Conservation (phyloP, 2,113 vertebrate genomes). For the Motacilla tschutschensis region DNA sequence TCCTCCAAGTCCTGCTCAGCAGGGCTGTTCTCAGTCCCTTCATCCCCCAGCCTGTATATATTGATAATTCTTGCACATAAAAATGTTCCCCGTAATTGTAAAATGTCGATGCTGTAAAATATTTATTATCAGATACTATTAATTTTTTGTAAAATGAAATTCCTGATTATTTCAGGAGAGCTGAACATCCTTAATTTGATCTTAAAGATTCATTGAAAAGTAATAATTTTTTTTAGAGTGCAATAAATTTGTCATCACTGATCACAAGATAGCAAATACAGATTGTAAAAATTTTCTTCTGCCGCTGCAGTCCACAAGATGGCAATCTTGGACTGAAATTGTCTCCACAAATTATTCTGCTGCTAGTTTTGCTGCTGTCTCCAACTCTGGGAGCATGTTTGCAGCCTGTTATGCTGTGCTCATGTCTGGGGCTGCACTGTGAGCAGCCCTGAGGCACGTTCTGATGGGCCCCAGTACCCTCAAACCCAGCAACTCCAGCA, state of each 20-base stretch:
- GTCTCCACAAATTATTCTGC: background rate
- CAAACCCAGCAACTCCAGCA: background rate
- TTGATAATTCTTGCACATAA: slow-evolving; percentile 2
- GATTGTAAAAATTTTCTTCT: background rate
- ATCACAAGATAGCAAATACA: background rate
- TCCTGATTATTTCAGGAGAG: background rate
- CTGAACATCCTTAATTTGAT: background rate
- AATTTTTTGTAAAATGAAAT: background rate
- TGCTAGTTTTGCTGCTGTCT: background rate
- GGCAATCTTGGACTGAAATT: slow-evolving; percentile 57
- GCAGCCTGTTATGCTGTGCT: background rate
- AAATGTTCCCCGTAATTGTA: slow-evolving; percentile 5
- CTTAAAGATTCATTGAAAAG: background rate
- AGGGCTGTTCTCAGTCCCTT: background rate
- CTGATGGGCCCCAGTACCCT: background rate
- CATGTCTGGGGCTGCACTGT: background rate
- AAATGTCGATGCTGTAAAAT: slow-evolving; percentile 12
- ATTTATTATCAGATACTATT: slow-evolving; percentile 24
- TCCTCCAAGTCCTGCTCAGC: background rate
- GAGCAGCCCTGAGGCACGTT: background rate
- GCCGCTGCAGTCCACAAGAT: slow-evolving; percentile 53
- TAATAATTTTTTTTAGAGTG: background rate
- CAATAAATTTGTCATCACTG: background rate
- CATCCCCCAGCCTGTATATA: too few species aligned
- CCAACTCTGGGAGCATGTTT: background rate